Evolutionary conservation across 2,888 invertebrate species (phyloP), one percentile per base, ranked within the genome.

Genomic region (Ormyrus thymus): DNA sequence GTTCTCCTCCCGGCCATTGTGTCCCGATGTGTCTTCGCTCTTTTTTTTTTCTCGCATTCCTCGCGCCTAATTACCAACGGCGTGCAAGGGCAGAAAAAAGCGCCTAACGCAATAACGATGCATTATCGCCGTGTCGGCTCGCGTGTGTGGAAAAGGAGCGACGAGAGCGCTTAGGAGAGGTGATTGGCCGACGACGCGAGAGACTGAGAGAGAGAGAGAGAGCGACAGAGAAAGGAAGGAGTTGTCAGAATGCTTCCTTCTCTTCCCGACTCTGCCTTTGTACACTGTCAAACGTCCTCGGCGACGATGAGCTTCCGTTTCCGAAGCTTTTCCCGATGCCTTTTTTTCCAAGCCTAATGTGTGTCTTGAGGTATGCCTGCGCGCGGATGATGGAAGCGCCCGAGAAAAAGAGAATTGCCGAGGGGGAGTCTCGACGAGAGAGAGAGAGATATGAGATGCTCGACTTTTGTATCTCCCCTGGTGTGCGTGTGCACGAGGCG

Each of bases 1-100:
- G 48, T 64, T 73, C 71, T 53, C 70, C 72, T 73, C 71, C 46
- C 70, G 64, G 58, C 73, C 73, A 78, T 73, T 78, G 78, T 59
- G 59, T 45, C 46, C 64, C 51, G 15, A 71, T 43, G 11, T 48
- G 13, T 73, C 13, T 51, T 53, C 61, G 58, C 48, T 71, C 51
- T 53, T 51, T 73, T 46, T 72, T 46, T 13, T 64, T 13, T 55
- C 7, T 11, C n/a, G 55, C 75, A 75, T 75, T 75, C 68, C 56
- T 76, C 48, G 13, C 61, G 61, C 55, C 62, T 72, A 72, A 62
- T 72, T 72, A 72, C 62, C 43, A 29, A 15, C 51, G 29, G 29
- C 56, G 70, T 15, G 68, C 69, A 11, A 61, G 58, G 58, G 45
- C 13, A 29, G 45, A 65, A 73, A 48, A 58, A 11, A 13, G 45